Conservation (phyloP, 2,113 vertebrate species). For the Mus musculus region DNA sequence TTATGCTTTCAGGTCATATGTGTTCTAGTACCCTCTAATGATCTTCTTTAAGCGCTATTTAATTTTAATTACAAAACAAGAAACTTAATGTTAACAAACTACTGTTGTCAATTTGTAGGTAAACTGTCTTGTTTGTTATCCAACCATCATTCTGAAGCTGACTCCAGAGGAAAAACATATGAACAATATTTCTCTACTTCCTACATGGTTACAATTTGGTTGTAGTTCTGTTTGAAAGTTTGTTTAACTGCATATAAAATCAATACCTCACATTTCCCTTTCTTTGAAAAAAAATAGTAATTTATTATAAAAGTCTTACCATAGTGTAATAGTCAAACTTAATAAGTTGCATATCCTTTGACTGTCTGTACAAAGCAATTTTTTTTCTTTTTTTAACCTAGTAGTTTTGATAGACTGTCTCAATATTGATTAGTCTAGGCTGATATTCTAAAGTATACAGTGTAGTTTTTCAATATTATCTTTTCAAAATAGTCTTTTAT, state of each 20-base stretch:
- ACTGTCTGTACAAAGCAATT: not conserved
- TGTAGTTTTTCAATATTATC: not conserved
- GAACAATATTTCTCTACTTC: not conserved
- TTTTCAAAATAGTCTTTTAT: constrained; percentile 44
- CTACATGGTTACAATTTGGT: not conserved
- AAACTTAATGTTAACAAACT: not conserved
- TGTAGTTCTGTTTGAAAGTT: not conserved
- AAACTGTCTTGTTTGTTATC: not conserved
- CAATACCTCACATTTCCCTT: not conserved
- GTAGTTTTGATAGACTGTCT: constrained; percentile 6
- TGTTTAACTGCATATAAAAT: constrained; percentile 54
- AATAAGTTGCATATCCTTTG: not conserved
- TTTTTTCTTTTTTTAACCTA: not conserved
- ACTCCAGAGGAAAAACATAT: not conserved
- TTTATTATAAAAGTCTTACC: not conserved
- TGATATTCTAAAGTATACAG: not conserved
- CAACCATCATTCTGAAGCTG: not conserved
- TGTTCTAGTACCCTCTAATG: not conserved
- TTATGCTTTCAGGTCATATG: not conserved
- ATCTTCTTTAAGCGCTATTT: not conserved
- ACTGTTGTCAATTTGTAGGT: not conserved
- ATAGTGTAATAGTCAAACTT: not conserved
- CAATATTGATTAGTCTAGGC: not conserved
- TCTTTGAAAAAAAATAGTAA: not conserved
- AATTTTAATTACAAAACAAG: not conserved